A percentile compares a stretch with the other conserved stretches of the same genome.
Conservation (phyloP, 2,113 vertebrate species). For the Phocoena sinus region DNA sequence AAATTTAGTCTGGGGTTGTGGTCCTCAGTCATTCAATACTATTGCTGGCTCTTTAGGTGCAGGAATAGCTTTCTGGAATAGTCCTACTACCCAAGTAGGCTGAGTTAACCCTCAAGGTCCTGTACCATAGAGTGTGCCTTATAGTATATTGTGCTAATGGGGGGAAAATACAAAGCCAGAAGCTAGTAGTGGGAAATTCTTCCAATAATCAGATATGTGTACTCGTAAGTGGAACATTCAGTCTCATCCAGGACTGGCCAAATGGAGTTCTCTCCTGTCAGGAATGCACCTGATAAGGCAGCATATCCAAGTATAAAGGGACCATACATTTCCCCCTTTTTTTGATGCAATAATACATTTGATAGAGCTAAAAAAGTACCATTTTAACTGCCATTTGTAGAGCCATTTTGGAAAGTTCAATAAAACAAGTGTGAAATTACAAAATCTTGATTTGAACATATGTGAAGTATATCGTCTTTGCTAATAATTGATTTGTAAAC, state of each 20-base stretch:
- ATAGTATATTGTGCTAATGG: not conserved
- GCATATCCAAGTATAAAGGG: not conserved
- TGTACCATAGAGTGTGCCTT: not conserved
- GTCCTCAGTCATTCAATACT: not conserved
- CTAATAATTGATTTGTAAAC: slow-evolving; percentile 26
- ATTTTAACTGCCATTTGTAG: not conserved
- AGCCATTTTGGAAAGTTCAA: slow-evolving; percentile 16
- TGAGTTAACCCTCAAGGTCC: not conserved
- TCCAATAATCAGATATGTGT: not conserved
- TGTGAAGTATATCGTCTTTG: not conserved
- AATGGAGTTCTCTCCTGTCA: not conserved
- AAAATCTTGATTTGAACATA: slow-evolving; percentile 18
- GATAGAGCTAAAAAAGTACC: not conserved
- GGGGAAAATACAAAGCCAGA: not conserved
- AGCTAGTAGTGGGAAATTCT: not conserved
- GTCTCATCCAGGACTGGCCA: not conserved
- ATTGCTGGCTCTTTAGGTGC: not conserved
- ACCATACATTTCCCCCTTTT: not conserved
- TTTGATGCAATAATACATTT: not conserved
- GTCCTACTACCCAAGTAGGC: not conserved
- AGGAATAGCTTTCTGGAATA: not conserved
- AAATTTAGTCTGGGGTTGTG: not conserved
- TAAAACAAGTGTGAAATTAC: slow-evolving; percentile 5
- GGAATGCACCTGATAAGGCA: not conserved
- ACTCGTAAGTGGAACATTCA: not conserved